phyloP scores from a whole-genome alignment of 1,140 invertebrate genomes.

The Cherax quadricarinatus region DNA sequence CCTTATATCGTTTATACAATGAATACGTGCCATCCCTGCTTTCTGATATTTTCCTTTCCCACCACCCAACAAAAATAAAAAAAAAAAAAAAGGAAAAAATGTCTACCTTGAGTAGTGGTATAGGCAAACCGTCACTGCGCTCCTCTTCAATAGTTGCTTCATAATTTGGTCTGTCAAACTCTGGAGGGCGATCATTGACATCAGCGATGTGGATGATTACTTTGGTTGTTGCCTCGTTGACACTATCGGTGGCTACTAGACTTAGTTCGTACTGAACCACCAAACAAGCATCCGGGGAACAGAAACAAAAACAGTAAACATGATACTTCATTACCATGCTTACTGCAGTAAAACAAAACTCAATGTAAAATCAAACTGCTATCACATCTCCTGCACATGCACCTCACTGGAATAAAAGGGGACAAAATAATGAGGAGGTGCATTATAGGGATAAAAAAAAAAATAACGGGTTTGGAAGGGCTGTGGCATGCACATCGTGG shows the following conservation, averaged over 20 bases:
- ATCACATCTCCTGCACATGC: constrained; percentile 66
- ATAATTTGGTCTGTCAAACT: constrained; percentile 85
- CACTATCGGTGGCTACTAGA: constrained; percentile 89
- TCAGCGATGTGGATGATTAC: constrained; percentile 86
- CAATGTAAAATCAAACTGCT: constrained; percentile 49
- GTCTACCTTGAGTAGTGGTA: constrained; percentile 68
- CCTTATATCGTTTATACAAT: not conserved
- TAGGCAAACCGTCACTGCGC: constrained; percentile 65
- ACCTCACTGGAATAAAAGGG: constrained; percentile 64
- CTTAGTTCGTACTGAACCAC: constrained; percentile 87
- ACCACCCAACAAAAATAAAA: not conserved
- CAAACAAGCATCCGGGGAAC: constrained; percentile 73
- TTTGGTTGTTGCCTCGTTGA: constrained; percentile 88
- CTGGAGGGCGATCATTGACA: constrained; percentile 89
- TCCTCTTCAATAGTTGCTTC: constrained; percentile 84
- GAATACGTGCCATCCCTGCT: no score
- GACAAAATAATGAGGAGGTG: constrained; percentile 50
- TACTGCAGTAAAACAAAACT: constrained; percentile 44
- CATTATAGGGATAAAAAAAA: constrained; percentile 40
- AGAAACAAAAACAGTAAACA: constrained; percentile 72
- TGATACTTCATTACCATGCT: constrained; percentile 53
- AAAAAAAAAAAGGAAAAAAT: constrained; percentile 35
- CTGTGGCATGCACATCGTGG: constrained; percentile 23
- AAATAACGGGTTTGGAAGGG: constrained; percentile 21
- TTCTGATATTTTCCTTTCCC: not conserved